Conservation (phyloP, 1,140 invertebrate genomes). For the Mizuhopecten yessoensis region DNA sequence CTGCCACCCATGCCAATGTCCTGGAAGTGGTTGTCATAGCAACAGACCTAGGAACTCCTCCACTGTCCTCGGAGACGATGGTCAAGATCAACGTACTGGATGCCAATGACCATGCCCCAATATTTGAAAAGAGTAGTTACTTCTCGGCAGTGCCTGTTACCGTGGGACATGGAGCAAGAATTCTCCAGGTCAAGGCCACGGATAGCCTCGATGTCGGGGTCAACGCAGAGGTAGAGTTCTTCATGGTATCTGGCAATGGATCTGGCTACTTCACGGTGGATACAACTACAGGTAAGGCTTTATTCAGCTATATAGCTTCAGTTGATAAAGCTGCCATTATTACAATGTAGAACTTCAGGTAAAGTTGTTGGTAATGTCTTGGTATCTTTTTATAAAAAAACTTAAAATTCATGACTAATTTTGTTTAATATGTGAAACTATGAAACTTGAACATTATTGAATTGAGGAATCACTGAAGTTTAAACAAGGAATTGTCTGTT, state of each 20-base stretch:
- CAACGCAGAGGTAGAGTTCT: conserved; percentile 78
- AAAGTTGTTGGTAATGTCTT: no score
- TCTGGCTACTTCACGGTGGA: conserved; percentile 73
- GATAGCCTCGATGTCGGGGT: conserved; percentile 78
- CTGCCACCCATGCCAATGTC: conserved; percentile 91
- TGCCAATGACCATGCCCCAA: conserved; percentile 81
- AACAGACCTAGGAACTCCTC: conserved; percentile 97
- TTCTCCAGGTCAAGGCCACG: conserved; percentile 88
- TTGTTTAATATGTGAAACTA: no score
- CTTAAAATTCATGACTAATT: no score
- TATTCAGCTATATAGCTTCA: no score
- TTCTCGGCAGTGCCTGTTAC: conserved; percentile 89
- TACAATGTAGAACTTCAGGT: no score
- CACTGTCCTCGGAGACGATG: conserved; percentile 86
- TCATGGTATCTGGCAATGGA: conserved; percentile 73
- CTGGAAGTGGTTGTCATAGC: conserved; percentile 93
- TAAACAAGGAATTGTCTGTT: not conserved
- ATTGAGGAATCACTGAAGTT: no score
- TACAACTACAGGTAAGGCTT: conserved; percentile 68
- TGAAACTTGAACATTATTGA: no score
- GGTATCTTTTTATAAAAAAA: no score
- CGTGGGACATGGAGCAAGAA: conserved; percentile 87
- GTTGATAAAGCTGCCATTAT: no score
- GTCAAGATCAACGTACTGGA: conserved; percentile 78
- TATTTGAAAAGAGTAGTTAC: conserved; percentile 76